Evolutionary conservation across 2,888 invertebrate species (phyloP).

Genomic region (Campaea margaritaria): DNA sequence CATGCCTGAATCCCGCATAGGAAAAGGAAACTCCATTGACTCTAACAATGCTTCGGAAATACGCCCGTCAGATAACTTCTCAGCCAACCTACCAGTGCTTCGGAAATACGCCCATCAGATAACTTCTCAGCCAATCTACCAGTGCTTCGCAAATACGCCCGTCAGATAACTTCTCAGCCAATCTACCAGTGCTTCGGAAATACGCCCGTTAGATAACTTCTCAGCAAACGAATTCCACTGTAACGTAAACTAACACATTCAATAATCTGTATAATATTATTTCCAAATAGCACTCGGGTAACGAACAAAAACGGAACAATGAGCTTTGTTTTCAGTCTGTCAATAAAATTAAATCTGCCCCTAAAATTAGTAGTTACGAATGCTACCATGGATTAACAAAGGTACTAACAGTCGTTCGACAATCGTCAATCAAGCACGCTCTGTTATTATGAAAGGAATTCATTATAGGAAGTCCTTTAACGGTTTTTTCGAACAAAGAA

Average conservation of each 20-base stretch:
- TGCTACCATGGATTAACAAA: slow-evolving; percentile 27
- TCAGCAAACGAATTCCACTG: too few species aligned
- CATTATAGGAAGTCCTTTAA: slow-evolving; percentile 48
- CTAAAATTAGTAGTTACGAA: slow-evolving; percentile 25
- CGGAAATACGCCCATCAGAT: too few species aligned
- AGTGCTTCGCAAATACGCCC: too few species aligned
- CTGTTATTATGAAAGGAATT: slow-evolving; percentile 41
- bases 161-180: too few species aligned
- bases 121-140: too few species aligned
- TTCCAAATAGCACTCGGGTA: neutral
- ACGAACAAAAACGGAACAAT: slow-evolving; percentile 33
- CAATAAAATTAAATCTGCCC: slow-evolving; percentile 38
- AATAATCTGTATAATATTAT: neutral
- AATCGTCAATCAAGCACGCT: slow-evolving; percentile 34
- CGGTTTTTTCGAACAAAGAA: slow-evolving; percentile 70
- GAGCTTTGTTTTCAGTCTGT: slow-evolving; percentile 35
- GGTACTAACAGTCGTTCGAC: slow-evolving; percentile 32
- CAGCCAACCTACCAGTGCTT: too few species aligned
- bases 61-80: too few species aligned
- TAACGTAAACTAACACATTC: neutral
- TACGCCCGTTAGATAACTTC: too few species aligned
- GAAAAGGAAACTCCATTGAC: too few species aligned
- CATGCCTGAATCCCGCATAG: too few species aligned
- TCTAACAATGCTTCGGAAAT: too few species aligned
- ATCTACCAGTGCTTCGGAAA: too few species aligned